A percentile compares a stretch with the other conserved stretches of the same genome.
phyloP scores from a whole-genome alignment of 2,797 vertebrate species.

The Salmo trutta region DNA sequence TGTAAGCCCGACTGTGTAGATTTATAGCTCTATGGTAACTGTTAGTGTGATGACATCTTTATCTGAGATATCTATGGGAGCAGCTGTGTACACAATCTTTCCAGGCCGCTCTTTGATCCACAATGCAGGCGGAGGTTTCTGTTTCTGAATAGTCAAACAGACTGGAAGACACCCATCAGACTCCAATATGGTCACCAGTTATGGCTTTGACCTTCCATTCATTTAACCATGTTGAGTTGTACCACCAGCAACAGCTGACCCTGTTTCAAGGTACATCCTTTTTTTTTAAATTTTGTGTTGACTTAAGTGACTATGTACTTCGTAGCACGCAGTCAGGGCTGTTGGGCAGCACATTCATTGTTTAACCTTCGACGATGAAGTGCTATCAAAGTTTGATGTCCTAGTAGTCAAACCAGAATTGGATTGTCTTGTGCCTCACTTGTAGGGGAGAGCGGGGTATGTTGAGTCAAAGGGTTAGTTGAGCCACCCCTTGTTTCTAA shows the following conservation, averaged over 20 bases:
- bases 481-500: too few relatives aligned
- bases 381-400: constrained; percentile 26
- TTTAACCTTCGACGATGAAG: constrained; percentile 30
- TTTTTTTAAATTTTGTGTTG: constrained; percentile 27
- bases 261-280: constrained; percentile 26
- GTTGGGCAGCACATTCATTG: constrained; percentile 23
- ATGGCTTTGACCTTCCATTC: not conserved
- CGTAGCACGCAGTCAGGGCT: constrained; percentile 23
- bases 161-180: not conserved
- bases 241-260: not conserved
- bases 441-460: too few relatives aligned
- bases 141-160: constrained; percentile 2
- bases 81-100: constrained; percentile 40
- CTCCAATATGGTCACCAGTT: not conserved
- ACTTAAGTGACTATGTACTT: constrained; percentile 32
- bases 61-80: constrained; percentile 36
- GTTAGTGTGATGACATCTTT: constrained; percentile 9
- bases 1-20: not conserved
- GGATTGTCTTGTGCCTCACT: not conserved
- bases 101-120: constrained; percentile 34
- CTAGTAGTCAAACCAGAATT: not conserved
- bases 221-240: not conserved
- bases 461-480: too few relatives aligned
- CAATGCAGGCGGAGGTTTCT: not conserved
- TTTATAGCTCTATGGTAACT: not conserved